Evolutionary conservation across 2,797 vertebrate genomes (phyloP).

Genomic region (Crax fasciolata): DNA sequence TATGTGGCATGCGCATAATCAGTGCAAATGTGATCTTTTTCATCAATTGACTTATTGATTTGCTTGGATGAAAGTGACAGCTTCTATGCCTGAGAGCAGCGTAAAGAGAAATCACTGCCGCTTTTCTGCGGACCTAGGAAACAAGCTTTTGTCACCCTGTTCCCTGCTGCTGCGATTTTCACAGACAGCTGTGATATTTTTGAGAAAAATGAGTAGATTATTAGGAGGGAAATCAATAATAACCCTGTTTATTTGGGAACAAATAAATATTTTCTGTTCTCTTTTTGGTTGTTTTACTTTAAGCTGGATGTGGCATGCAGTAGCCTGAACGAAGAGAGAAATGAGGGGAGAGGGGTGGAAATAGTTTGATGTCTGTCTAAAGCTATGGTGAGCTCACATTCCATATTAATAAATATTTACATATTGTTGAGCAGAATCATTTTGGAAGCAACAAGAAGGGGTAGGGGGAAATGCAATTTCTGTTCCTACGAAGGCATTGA

Average conservation of each 20-base stretch:
- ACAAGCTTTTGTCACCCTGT: background rate
- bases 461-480: background rate
- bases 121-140: background rate
- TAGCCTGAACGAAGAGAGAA: background rate
- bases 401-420: constrained; percentile 13
- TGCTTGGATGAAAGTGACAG: background rate
- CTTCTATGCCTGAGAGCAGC: background rate
- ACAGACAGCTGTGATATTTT: background rate
- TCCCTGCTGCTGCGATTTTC: background rate
- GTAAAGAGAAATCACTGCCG: background rate
- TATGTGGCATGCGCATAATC: background rate
- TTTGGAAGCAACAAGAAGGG: background rate
- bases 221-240: background rate
- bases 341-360: background rate
- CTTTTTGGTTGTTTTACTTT: background rate
- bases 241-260: background rate
- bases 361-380: background rate
- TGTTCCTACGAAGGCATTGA: background rate
- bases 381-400: background rate
- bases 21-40: constrained; percentile 6
- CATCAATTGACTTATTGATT: background rate
- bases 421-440: background rate
- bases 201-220: background rate
- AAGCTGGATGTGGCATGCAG: background rate
- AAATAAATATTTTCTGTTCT: background rate